These are phyloP conservation scores for Otolemur crassicaudatus DNA, from an alignment of 2,797 vertebrate species.

Conservation along the genomic window DNA sequence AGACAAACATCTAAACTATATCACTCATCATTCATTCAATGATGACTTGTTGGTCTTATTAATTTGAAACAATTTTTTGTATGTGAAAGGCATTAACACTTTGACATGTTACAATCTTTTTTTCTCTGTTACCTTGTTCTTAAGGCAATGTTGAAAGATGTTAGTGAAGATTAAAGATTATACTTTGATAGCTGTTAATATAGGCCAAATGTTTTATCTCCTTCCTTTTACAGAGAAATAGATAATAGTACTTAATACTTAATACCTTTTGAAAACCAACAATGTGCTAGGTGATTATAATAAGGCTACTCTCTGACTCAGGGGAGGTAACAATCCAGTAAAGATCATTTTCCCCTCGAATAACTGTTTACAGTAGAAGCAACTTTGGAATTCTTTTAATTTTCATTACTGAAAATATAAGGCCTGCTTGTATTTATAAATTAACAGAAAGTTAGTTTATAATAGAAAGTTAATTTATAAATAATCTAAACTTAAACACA, in stretches of 20 bases:
- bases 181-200: not conserved
- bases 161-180: not conserved
- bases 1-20: not conserved
- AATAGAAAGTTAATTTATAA: conserved; percentile 37
- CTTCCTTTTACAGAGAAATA: not conserved
- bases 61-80: not conserved
- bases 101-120: not conserved
- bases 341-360: not conserved
- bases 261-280: not conserved
- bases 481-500: not conserved
- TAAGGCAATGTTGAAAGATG: not conserved
- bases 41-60: not conserved
- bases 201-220: not conserved
- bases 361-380: not conserved
- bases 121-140: not conserved
- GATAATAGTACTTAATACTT: not conserved
- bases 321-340: not conserved
- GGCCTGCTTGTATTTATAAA: not conserved
- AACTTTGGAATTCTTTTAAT: not conserved
- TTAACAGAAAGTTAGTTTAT: conserved; percentile 7
- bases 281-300: not conserved
- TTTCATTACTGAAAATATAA: not conserved
- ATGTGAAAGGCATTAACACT: not conserved
- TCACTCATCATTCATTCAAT: not conserved
- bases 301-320: not conserved